Percentiles rank a stretch among this genome's conserved stretches.
These are phyloP conservation scores for Parnassius glacialis DNA, from an alignment of 2,888 invertebrate species.

Conservation along the genomic window DNA sequence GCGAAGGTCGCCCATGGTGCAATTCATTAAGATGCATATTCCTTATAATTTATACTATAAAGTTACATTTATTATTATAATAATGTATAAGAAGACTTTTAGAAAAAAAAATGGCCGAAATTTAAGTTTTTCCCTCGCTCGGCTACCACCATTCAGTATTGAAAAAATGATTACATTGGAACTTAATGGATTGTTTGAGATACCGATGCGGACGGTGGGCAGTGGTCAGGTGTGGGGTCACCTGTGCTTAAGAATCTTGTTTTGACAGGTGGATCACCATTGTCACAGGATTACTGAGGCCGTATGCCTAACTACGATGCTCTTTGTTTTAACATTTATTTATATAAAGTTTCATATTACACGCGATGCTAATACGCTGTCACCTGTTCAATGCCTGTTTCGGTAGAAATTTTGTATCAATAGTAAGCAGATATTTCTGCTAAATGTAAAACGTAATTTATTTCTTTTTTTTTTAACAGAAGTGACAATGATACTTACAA, in stretches of 20 bases:
- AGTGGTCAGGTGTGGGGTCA: slow-evolving; percentile 61
- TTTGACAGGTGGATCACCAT: slow-evolving; percentile 67
- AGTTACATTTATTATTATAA: no score
- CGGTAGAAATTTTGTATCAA: slow-evolving; percentile 13
- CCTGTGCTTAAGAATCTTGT: slow-evolving; percentile 64
- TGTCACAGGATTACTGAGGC: slow-evolving; percentile 52
- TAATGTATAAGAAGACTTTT: background rate
- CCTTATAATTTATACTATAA: no score
- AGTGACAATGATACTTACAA: no score
- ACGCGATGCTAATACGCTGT: slow-evolving; percentile 18
- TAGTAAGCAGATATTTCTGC: background rate
- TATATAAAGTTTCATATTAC: slow-evolving; percentile 26
- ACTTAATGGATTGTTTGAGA: slow-evolving; percentile 31
- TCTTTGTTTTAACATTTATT: slow-evolving; percentile 40
- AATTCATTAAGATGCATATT: no score
- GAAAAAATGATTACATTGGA: slow-evolving; percentile 29
- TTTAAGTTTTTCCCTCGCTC: slow-evolving; percentile 6
- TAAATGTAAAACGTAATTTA: slow-evolving; percentile 4
- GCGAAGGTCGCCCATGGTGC: no score
- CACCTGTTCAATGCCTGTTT: slow-evolving; percentile 25
- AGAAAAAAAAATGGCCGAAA: slow-evolving; percentile 10
- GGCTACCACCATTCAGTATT: slow-evolving; percentile 10
- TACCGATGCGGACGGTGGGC: slow-evolving; percentile 17
- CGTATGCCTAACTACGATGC: slow-evolving; percentile 35
- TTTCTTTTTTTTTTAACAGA: background rate